Percentiles rank a stretch among this genome's conserved stretches.
Conservation (phyloP, 2,797 vertebrate species). For the Pagetopsis macropterus region DNA sequence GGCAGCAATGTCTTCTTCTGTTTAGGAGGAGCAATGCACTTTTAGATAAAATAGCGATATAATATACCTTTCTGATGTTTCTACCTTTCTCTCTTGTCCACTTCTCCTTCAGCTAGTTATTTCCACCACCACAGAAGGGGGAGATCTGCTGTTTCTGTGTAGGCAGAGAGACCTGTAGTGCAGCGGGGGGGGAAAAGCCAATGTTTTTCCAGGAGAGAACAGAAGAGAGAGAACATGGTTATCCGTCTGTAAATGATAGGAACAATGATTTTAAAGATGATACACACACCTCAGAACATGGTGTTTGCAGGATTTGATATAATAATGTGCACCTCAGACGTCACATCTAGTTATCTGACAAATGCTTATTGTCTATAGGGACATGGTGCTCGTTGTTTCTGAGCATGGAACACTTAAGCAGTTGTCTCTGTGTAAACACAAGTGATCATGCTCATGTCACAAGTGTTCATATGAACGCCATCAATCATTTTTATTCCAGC, state of each 20-base stretch:
- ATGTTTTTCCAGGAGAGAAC: not conserved
- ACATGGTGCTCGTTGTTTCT: not conserved
- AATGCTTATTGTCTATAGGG: slow-evolving; percentile 11
- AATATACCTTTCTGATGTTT: slow-evolving; percentile 44
- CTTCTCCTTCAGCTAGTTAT: slow-evolving; percentile 23
- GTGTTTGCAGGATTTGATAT: not conserved
- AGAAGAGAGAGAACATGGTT: slow-evolving; percentile 4
- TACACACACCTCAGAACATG: not conserved
- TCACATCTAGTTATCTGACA: not conserved
- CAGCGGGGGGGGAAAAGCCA: not conserved
- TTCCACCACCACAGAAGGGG: slow-evolving; percentile 27
- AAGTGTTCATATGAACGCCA: not conserved
- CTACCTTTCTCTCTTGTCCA: slow-evolving; percentile 26
- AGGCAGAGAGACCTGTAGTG: slow-evolving; percentile 16
- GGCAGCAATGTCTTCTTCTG: too few relatives aligned
- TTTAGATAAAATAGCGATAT: slow-evolving; percentile 41
- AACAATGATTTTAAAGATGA: slow-evolving; percentile 11
- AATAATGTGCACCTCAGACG: too few relatives aligned
- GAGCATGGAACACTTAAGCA: not conserved
- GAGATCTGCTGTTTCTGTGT: slow-evolving; percentile 24
- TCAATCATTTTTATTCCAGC: not conserved
- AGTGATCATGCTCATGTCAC: not conserved
- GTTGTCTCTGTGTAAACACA: not conserved
- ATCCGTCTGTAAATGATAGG: not conserved
- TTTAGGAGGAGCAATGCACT: slow-evolving; percentile 17